A percentile compares a stretch with the other conserved stretches of the same genome.
These are phyloP conservation scores for Colletes collaris DNA, from an alignment of 2,888 invertebrate genomes.

Conservation along the genomic window DNA sequence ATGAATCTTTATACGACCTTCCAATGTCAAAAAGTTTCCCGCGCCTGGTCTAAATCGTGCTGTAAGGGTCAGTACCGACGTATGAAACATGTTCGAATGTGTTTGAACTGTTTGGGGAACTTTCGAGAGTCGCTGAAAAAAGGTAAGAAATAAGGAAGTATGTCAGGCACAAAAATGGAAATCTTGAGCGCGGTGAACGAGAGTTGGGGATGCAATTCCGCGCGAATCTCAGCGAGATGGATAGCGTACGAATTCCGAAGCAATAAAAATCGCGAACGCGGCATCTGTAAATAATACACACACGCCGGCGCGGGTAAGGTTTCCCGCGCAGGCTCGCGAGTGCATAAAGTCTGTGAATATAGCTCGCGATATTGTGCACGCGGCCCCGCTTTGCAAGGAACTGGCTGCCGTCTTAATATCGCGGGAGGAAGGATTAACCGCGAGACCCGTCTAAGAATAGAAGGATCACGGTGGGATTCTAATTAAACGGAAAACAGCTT, in stretches of 20 bases:
- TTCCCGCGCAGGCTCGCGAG: slow-evolving; percentile 39
- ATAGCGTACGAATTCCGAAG: slow-evolving; percentile 30
- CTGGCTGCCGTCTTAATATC: slow-evolving; percentile 77
- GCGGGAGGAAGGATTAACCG: slow-evolving; percentile 74
- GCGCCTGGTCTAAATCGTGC: too few species aligned
- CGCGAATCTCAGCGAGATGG: slow-evolving; percentile 1
- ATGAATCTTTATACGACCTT: too few species aligned
- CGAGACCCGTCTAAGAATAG: slow-evolving; percentile 75
- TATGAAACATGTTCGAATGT: too few species aligned
- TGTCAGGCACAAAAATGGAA: slow-evolving; percentile 10
- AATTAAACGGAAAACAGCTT: slow-evolving; percentile 82
- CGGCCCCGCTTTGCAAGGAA: slow-evolving; percentile 64
- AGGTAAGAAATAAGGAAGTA: neutral
- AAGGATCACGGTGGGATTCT: slow-evolving; percentile 80
- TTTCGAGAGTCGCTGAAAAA: neutral
- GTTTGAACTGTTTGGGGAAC: too few species aligned
- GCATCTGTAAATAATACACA: slow-evolving; percentile 55
- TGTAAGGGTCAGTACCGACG: neutral
- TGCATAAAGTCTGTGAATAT: slow-evolving; percentile 66
- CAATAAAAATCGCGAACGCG: slow-evolving; percentile 48
- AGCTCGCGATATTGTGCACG: slow-evolving; percentile 66
- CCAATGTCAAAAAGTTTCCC: too few species aligned
- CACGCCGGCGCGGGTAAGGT: slow-evolving; percentile 3
- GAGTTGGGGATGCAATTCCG: slow-evolving; percentile 17
- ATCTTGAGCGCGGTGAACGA: neutral